Evolutionary conservation across 1,140 invertebrate species (phyloP).

Genomic region (Drosophila orosa): DNA sequence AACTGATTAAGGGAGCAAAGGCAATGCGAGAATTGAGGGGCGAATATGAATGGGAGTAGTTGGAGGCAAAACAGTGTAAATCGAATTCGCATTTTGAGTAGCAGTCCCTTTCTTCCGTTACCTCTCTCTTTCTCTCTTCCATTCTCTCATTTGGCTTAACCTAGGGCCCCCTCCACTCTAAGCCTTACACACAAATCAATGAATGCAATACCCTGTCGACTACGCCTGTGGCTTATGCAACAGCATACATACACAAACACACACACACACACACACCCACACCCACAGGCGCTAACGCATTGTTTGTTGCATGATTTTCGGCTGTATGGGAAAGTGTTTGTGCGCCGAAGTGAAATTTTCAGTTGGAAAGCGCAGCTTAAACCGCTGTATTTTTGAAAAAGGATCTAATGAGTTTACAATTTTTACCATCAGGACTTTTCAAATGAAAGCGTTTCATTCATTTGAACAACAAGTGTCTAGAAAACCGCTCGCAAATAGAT

Average conservation of each 20-base stretch:
- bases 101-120: neutral
- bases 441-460: too few relatives aligned
- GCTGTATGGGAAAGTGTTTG: constrained; percentile 7
- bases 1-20: constrained; percentile 26
- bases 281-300: constrained; percentile 4
- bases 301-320: constrained; percentile 48
- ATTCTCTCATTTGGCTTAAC: neutral
- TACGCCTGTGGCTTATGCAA: constrained; percentile 57
- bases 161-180: neutral
- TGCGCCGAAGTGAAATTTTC: constrained; percentile 4
- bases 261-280: constrained; percentile 1
- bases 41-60: neutral
- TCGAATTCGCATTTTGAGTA: constrained; percentile 9
- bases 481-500: too few relatives aligned
- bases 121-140: neutral
- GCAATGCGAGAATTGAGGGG: neutral
- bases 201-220: constrained; percentile 6
- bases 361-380: neutral
- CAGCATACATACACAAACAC: constrained; percentile 22
- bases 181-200: constrained; percentile 6
- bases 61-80: neutral
- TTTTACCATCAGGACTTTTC: too few relatives aligned
- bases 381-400: neutral
- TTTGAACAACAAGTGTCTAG: too few relatives aligned
- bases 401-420: too few relatives aligned